Base-by-base conservation (phyloP, 1,140 invertebrate species). In the Drosophila truncata region DNA sequence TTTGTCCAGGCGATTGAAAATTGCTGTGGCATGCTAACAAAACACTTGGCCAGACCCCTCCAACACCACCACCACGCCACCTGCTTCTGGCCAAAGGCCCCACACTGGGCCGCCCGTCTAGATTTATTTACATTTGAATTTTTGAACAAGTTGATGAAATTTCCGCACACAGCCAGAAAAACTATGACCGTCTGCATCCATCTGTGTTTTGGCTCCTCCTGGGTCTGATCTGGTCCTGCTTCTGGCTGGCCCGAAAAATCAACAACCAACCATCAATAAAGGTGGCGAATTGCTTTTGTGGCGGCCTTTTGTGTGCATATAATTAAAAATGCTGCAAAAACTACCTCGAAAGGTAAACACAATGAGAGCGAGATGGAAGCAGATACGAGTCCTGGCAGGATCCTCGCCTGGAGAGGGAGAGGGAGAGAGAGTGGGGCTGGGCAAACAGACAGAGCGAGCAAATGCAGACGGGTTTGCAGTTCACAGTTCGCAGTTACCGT, bases 91-190 rank as follows among this genome's bases (percentile, higher is more conserved):
- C n/a, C n/a, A n/a, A n/a, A n/a, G n/a, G 25, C 8, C 37, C 46
- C 23, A 16, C 47, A 29, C 18, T n/a, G 49, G 49, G 52, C 47
- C 54, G 66, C 55, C 78, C 73, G 80, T 78, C 84, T 85, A 72
- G 81, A 88, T 90, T 88, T 88, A 88, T 88, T 88, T 88, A 90
- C 85, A 90, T 90, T 88, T 88, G 85, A 88, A 88, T 90, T 88
- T 88, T 90, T 88, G 85, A 88, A 81, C 85, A 88, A 88, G 81
- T 88, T 81, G 85, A 84, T 88, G 81, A 88, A 88, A 90, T 75
- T 84, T 81, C 78, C 84, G 74, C 80, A 78, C 73, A 66, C 67
- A 79, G 75, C 65, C 54, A 33, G 66, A 72, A 71, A 79, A 86
- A 85, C 84, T 83, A 80, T 90, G 81, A 64, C 78, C 77, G 85